Evolutionary conservation across 1,140 invertebrate genomes (phyloP).

Genomic region (Ceratina japonica): DNA sequence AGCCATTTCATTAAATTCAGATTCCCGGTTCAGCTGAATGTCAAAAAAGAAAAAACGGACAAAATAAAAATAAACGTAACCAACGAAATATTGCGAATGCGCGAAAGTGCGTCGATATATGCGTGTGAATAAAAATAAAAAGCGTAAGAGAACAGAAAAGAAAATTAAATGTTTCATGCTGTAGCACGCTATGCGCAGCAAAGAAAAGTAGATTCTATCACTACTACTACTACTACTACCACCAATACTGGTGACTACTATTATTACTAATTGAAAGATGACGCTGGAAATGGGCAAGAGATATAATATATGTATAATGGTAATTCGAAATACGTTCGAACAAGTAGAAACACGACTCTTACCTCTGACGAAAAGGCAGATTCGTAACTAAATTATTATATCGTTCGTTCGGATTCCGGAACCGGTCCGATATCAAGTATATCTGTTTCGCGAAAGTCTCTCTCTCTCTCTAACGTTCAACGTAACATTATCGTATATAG

Average conservation of each 20-base stretch:
- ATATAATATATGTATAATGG: neutral
- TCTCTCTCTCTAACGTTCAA: no score
- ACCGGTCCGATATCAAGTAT: no score
- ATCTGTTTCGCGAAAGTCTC: neutral
- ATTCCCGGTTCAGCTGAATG: slow-evolving; percentile 85
- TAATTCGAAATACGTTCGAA: no score
- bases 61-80: slow-evolving; percentile 67
- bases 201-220: slow-evolving; percentile 1
- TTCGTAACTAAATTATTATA: no score
- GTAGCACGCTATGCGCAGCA: slow-evolving; percentile 40
- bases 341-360: no score
- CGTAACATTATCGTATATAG: neutral
- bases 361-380: no score
- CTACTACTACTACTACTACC: neutral
- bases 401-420: no score
- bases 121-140: slow-evolving; percentile 38
- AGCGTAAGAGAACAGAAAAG: slow-evolving; percentile 41
- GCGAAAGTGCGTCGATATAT: slow-evolving; percentile 34
- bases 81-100: slow-evolving; percentile 56
- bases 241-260: no score
- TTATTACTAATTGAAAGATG: no score
- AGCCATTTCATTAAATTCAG: slow-evolving; percentile 96
- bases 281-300: neutral
- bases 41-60: slow-evolving; percentile 59
- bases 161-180: slow-evolving; percentile 34